Evolutionary conservation across 2,888 invertebrate species (phyloP).

Genomic region (Nomada flava): DNA sequence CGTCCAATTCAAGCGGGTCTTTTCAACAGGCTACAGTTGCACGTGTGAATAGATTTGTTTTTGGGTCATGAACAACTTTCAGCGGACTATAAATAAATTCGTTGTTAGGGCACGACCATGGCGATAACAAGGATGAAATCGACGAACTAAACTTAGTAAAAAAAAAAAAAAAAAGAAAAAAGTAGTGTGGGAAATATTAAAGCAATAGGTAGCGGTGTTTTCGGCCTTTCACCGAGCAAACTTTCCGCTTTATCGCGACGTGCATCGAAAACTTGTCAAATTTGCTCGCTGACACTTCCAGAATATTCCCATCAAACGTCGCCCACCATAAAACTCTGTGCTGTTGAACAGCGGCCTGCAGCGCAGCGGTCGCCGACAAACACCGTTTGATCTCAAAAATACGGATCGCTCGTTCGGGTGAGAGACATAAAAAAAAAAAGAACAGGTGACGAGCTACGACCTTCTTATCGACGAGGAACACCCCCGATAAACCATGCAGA

Average conservation of each 20-base stretch:
- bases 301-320: constrained; percentile 48
- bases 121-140: background rate
- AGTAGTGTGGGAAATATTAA: background rate
- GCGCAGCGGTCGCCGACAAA: constrained; percentile 9
- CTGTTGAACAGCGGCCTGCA: constrained; percentile 20
- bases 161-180: no score
- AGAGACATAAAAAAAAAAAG: constrained; percentile 13
- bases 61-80: constrained; percentile 23
- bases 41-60: background rate
- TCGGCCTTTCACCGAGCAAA: background rate
- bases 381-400: constrained; percentile 50
- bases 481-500: constrained; percentile 28
- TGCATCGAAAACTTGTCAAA: constrained; percentile 46
- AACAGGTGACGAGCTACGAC: constrained; percentile 5
- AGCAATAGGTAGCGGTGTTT: background rate
- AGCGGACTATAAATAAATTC: constrained; percentile 6
- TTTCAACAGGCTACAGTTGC: background rate
- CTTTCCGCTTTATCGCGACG: constrained; percentile 41
- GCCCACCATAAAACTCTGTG: constrained; percentile 34
- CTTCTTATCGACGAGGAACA: constrained; percentile 50
- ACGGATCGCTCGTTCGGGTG: constrained; percentile 22
- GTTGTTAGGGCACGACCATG: background rate
- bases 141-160: no score
- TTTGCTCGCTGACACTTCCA: constrained; percentile 40
- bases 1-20: background rate